Evolutionary conservation across 2,797 vertebrate species (phyloP).

Genomic region (Microctenopoma lineatum): DNA sequence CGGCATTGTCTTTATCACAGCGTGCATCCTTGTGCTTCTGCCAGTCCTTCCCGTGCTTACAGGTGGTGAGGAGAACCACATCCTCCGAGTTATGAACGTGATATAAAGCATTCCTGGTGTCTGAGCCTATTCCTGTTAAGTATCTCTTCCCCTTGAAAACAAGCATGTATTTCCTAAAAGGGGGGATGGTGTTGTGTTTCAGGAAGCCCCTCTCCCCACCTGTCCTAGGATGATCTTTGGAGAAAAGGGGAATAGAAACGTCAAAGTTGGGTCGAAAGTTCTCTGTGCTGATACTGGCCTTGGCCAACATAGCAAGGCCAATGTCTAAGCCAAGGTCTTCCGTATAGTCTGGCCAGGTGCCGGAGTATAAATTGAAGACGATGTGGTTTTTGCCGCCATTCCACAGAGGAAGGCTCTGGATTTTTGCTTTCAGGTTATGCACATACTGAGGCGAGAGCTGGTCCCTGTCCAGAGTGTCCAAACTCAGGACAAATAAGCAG

Average conservation of each 20-base stretch:
- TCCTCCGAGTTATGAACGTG: constrained; percentile 98
- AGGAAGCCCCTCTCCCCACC: constrained; percentile 96
- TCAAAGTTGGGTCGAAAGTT: constrained; percentile 97
- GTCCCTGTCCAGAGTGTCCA: constrained; percentile 98
- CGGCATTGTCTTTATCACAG: constrained; percentile 95
- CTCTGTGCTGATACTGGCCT: constrained; percentile 97
- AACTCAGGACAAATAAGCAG: constrained; percentile 93
- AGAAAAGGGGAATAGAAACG: constrained; percentile 98
- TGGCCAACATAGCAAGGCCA: constrained; percentile 97
- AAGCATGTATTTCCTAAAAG: constrained; percentile 97
- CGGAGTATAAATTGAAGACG: constrained; percentile 99
- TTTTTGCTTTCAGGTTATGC: constrained; percentile 93
- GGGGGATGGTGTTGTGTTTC: constrained; percentile 95
- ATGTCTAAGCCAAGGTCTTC: constrained; percentile 98
- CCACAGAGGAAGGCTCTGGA: constrained; percentile 96
- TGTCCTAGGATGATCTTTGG: constrained; percentile 97
- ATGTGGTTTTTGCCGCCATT: constrained; percentile 98
- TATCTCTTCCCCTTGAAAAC: constrained; percentile 99
- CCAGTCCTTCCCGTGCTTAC: constrained; percentile 99
- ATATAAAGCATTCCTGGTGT: constrained; percentile 98
- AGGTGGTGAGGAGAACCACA: constrained; percentile 97
- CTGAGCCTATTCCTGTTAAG: constrained; percentile 98
- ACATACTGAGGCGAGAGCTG: constrained; percentile 97
- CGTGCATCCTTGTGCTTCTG: constrained; percentile 98
- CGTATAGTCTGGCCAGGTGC: constrained; percentile 99